Percentiles rank a stretch among this genome's conserved stretches.
phyloP scores from a whole-genome alignment of 2,888 invertebrate genomes.

The Apocheima hispidaria region DNA sequence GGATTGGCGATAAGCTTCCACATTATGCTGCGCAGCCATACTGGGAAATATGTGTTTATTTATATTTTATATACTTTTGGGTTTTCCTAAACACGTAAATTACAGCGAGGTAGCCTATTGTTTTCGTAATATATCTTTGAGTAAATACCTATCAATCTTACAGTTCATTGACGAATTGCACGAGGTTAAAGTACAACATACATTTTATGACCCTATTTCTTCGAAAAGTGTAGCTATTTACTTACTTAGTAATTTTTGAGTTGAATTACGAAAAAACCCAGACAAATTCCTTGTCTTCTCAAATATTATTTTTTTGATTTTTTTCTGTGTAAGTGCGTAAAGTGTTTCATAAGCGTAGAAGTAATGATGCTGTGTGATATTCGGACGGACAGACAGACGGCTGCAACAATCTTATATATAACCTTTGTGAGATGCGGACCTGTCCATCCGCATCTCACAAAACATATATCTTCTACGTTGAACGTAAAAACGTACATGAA shows the following conservation, averaged over 20 bases:
- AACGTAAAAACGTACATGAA: too few relatives aligned
- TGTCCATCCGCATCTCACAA: too few relatives aligned
- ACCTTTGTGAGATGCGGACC: too few relatives aligned
- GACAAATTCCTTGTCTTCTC: neutral
- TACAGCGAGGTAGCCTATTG: slow-evolving; percentile 13
- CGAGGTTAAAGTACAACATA: slow-evolving; percentile 10
- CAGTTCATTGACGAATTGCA: slow-evolving; percentile 23
- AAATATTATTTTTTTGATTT: neutral
- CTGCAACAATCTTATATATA: too few relatives aligned
- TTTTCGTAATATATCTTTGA: slow-evolving; percentile 11
- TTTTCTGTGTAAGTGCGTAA: too few relatives aligned
- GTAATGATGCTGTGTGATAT: too few relatives aligned
- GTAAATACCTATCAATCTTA: slow-evolving; percentile 13
- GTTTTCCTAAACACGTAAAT: slow-evolving; percentile 29
- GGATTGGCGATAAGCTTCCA: neutral
- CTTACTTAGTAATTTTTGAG: neutral
- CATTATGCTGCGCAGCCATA: slow-evolving; percentile 11
- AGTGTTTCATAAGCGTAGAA: too few relatives aligned
- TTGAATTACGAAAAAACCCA: neutral
- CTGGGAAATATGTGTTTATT: slow-evolving; percentile 28
- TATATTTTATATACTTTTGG: slow-evolving; percentile 22
- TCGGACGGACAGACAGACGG: too few relatives aligned
- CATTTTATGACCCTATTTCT: slow-evolving; percentile 6
- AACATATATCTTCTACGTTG: too few relatives aligned
- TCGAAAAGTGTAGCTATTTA: neutral